These are phyloP conservation scores for Pteria penguin DNA, from an alignment of 2,888 invertebrate species.

Conservation along the genomic window DNA sequence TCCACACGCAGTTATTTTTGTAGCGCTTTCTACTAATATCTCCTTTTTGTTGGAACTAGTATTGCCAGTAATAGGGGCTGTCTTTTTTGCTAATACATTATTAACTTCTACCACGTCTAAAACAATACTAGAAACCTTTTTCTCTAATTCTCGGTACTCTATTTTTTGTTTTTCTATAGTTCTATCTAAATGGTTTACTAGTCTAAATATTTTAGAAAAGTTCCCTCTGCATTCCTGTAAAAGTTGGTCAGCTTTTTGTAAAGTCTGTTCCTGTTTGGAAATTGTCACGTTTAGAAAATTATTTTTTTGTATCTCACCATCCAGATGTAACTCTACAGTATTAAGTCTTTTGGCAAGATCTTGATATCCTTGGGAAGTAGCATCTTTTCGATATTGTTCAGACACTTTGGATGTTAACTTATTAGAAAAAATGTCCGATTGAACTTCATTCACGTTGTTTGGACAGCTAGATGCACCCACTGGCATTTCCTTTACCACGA, in stretches of 20 bases:
- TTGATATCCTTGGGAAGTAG: constrained; percentile 1
- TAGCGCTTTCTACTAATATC: constrained; percentile 67
- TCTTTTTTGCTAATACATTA: constrained; percentile 66
- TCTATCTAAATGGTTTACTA: constrained; percentile 67
- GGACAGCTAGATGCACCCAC: constrained; percentile 64
- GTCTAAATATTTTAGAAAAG: constrained; percentile 64
- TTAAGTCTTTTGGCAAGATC: constrained; percentile 47
- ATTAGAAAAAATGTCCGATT: constrained; percentile 33
- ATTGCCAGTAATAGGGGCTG: constrained; percentile 48
- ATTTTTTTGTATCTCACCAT: constrained; percentile 64
- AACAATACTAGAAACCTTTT: constrained; percentile 75
- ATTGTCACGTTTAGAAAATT: constrained; percentile 68
- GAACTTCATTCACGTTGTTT: constrained; percentile 51
- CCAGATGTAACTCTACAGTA: constrained; percentile 56
- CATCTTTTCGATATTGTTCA: neutral
- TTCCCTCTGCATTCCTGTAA: constrained; percentile 62
- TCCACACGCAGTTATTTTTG: constrained; percentile 66
- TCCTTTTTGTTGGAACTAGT: constrained; percentile 53
- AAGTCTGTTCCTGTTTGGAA: constrained; percentile 60
- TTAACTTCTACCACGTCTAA: constrained; percentile 76
- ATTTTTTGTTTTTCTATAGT: constrained; percentile 61
- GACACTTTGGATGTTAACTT: neutral
- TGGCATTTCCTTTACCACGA: constrained; percentile 70
- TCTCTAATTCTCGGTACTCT: constrained; percentile 68
- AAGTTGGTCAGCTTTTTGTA: constrained; percentile 60